Conservation (phyloP, 2,797 vertebrate species). For the Morelia viridis region DNA sequence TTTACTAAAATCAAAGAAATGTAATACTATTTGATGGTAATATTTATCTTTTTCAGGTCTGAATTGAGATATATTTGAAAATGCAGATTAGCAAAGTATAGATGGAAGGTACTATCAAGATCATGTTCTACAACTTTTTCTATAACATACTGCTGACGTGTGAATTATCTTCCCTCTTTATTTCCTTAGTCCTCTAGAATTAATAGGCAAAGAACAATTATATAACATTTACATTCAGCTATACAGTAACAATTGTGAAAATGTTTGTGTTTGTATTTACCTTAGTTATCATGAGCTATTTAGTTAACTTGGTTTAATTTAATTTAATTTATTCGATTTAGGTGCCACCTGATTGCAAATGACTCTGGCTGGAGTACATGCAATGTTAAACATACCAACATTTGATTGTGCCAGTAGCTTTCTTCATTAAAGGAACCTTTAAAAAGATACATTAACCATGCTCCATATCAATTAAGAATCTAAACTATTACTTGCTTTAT, state of each 20-base stretch:
- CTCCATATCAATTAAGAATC: slow-evolving; percentile 22
- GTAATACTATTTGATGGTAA: background rate
- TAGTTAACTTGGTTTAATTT: background rate
- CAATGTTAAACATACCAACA: slow-evolving; percentile 1
- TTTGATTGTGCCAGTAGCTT: slow-evolving; percentile 21
- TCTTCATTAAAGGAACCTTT: slow-evolving; percentile 17
- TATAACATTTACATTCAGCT: slow-evolving; percentile 12
- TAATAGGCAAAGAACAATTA: background rate
- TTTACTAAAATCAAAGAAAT: background rate
- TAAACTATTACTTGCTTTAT: slow-evolving; percentile 30
- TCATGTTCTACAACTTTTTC: background rate
- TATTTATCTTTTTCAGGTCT: background rate
- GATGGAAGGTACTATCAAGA: background rate
- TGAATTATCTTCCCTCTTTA: background rate
- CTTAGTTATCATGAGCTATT: background rate
- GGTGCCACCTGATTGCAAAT: background rate
- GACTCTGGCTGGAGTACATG: background rate
- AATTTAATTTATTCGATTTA: background rate
- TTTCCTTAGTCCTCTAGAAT: slow-evolving; percentile 1
- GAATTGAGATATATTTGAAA: background rate
- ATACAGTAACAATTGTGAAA: background rate
- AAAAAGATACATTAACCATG: slow-evolving; percentile 6
- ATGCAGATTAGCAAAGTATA: background rate
- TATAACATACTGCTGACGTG: background rate
- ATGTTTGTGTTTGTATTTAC: background rate